Base-by-base conservation (phyloP, 2,113 vertebrate genomes). In the Neogobius melanostomus region DNA sequence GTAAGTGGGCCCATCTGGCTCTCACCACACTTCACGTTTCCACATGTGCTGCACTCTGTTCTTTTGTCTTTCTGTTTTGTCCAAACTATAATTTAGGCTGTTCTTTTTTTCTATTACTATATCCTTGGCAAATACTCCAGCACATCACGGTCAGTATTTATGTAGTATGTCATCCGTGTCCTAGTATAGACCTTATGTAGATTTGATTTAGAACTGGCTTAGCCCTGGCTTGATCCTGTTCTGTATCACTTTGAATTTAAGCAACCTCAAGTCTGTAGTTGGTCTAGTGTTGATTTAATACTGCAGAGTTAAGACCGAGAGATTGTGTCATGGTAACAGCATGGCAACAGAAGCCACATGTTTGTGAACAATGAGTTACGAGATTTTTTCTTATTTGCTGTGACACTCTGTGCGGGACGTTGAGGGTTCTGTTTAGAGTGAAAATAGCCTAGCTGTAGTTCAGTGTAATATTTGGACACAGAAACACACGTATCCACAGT, bases 1-100 rank as follows among this genome's bases (percentile, higher is more conserved):
- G 98, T 99, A 87, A 95, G 96, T 87, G 72, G 75, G 65, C 50
- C 69, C 87, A 85, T 82, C 81, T 82, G 82, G 82, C 83, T 82
- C 64, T 61, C 64, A 52, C 61, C 64, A 63, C 73, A 67, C 68
- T 67, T 77, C 54, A 70, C 72, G 60, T 75, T 75, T n/a, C 68
- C 73, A 66, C 66, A 49, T 72, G 78, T 75, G 68, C 28, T 71
- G 64, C 71, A 66, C 64, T 15, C 66, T 54, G 21, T 36, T 43
- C 57, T 74, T 51, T 54, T 46, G 52, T 56, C 53, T 54, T 10
- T 49, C 48, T 45, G 14, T 52, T 64, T 52, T 64, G 57, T 42
- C 44, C 42, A 44, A 15, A 43, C 42, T 45, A 61, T 61, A 61
- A 61, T 61, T 61, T 61, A 61, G 42, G 42, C 72, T 43, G 49